Conservation (phyloP, 2,888 invertebrate genomes). For the Stegophylla sp. region DNA sequence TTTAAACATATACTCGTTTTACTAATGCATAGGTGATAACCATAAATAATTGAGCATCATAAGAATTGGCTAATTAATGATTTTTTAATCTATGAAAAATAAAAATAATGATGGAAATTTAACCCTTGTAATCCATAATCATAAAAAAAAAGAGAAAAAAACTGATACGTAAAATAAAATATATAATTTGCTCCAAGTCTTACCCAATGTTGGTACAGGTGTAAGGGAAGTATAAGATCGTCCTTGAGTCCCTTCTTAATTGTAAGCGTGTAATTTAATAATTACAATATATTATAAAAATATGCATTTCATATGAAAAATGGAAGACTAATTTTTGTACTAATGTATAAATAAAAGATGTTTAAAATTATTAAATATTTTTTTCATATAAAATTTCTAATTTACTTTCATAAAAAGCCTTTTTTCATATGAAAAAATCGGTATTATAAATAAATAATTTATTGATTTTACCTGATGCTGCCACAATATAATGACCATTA, state of each 20-base stretch:
- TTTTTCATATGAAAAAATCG: slow-evolving; percentile 2
- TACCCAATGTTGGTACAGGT: slow-evolving; percentile 64
- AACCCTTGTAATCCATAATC: too few species aligned
- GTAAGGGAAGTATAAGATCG: slow-evolving; percentile 70
- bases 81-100: too few species aligned
- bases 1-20: too few species aligned
- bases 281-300: slow-evolving; percentile 27
- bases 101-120: too few species aligned
- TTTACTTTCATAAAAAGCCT: slow-evolving; percentile 30
- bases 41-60: too few species aligned
- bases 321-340: slow-evolving; percentile 16
- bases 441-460: not conserved
- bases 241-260: slow-evolving; percentile 64
- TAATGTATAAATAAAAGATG: slow-evolving; percentile 2
- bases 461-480: slow-evolving; percentile 33
- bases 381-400: not conserved
- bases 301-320: slow-evolving; percentile 39
- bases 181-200: slow-evolving; percentile 56
- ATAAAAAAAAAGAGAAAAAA: too few species aligned
- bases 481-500: slow-evolving; percentile 60
- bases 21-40: too few species aligned
- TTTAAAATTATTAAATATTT: not conserved
- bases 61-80: too few species aligned
- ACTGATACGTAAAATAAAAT: slow-evolving; percentile 20
- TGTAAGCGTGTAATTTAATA: slow-evolving; percentile 60